Evolutionary conservation across 2,888 invertebrate genomes (phyloP).

Genomic region (Epiblema foenella): DNA sequence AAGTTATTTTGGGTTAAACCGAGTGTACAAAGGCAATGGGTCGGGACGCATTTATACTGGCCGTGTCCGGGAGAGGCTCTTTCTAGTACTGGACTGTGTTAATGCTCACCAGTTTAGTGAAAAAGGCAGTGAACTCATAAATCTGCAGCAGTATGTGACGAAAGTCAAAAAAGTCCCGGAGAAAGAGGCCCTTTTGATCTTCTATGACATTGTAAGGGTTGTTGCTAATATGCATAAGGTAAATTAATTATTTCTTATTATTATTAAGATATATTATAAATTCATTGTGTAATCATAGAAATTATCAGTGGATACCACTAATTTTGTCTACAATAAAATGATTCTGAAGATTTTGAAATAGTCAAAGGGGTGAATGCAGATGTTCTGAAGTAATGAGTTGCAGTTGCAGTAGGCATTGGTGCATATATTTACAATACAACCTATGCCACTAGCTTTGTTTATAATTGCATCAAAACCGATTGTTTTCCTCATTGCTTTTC

Average conservation of each 20-base stretch:
- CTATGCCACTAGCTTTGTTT: too few relatives aligned
- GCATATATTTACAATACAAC: too few relatives aligned
- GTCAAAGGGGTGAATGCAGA: too few relatives aligned
- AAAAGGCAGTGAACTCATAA: conserved; percentile 85
- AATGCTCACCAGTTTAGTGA: conserved; percentile 87
- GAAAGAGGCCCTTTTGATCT: conserved; percentile 89
- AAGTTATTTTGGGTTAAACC: conserved; percentile 72
- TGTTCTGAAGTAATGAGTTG: too few relatives aligned
- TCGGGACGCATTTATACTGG: conserved; percentile 85
- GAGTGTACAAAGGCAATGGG: conserved; percentile 50
- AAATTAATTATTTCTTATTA: conserved; percentile 45
- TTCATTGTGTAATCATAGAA: too few relatives aligned
- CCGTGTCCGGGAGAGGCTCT: conserved; percentile 84
- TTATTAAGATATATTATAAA: neutral
- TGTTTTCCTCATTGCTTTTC: too few relatives aligned
- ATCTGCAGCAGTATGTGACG: conserved; percentile 90
- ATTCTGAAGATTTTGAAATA: too few relatives aligned
- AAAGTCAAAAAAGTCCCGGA: conserved; percentile 90
- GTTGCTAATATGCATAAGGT: conserved; percentile 90
- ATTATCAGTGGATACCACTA: too few relatives aligned
- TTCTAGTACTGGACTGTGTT: conserved; percentile 90
- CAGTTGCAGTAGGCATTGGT: too few relatives aligned
- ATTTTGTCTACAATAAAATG: too few relatives aligned
- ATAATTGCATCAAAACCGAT: neutral
- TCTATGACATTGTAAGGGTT: conserved; percentile 89